Evolutionary conservation across 2,797 vertebrate genomes (phyloP).

Genomic region (Urosaurus nigricauda): DNA sequence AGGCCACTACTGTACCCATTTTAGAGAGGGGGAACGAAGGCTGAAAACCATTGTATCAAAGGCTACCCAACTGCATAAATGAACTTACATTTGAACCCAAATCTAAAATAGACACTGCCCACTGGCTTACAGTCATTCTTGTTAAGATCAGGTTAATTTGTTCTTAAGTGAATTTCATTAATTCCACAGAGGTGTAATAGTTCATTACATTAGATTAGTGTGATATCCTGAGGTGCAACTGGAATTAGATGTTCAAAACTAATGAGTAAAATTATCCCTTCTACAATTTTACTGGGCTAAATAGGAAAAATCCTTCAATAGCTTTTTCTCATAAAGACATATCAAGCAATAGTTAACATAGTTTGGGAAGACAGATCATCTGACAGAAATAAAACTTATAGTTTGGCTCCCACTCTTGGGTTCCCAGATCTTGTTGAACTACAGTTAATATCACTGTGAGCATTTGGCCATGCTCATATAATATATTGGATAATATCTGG

Average conservation of each 20-base stretch:
- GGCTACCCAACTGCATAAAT: not conserved
- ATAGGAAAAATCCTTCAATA: conserved; percentile 51
- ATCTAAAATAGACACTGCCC: conserved; percentile 8
- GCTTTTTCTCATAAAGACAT: conserved; percentile 55
- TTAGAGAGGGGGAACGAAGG: not conserved
- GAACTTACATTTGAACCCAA: not conserved
- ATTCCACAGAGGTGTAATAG: conserved; percentile 54
- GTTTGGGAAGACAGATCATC: conserved; percentile 25
- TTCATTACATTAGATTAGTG: conserved; percentile 54
- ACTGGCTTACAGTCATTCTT: not conserved
- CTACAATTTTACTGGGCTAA: conserved; percentile 55
- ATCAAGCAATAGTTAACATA: conserved; percentile 58
- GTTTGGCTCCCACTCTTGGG: not conserved
- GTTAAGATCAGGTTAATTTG: conserved; percentile 33
- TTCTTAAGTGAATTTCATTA: conserved; percentile 40
- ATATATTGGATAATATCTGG: not conserved
- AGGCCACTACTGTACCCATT: not conserved
- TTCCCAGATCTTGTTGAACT: not conserved
- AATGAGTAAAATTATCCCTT: conserved; percentile 51
- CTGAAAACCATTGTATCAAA: not conserved
- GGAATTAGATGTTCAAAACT: conserved; percentile 51
- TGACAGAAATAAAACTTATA: conserved; percentile 31
- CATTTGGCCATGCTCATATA: not conserved
- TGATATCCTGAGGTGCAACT: conserved; percentile 49
- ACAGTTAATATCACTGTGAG: not conserved